Conservation (phyloP, 2,797 vertebrate genomes). For the Phoxinus dragarum region DNA sequence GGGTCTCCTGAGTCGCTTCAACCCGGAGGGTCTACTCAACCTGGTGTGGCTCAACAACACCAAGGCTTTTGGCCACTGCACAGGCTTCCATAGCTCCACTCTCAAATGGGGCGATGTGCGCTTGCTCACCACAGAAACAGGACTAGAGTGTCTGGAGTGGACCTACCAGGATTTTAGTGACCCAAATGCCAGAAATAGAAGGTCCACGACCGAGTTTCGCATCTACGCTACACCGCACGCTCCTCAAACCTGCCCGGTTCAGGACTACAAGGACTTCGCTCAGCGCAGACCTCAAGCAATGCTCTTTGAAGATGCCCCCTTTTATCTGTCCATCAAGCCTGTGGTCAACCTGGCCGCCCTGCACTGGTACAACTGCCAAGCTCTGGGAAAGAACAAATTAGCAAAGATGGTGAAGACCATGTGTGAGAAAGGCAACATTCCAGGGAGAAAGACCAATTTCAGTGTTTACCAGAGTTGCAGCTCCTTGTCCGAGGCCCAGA, state of each 20-base stretch:
- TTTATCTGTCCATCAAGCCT: slow-evolving; percentile 85
- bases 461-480: slow-evolving; percentile 87
- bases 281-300: slow-evolving; percentile 84
- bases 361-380: slow-evolving; percentile 87
- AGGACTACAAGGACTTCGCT: slow-evolving; percentile 86
- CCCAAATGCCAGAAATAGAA: slow-evolving; percentile 76
- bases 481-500: slow-evolving; percentile 84
- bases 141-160: slow-evolving; percentile 85
- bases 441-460: slow-evolving; percentile 85
- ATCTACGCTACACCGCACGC: slow-evolving; percentile 84
- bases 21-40: slow-evolving; percentile 83
- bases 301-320: slow-evolving; percentile 84
- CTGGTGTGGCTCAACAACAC: slow-evolving; percentile 88
- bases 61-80: slow-evolving; percentile 85
- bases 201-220: slow-evolving; percentile 78
- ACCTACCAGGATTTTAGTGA: slow-evolving; percentile 82
- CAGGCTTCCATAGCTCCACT: slow-evolving; percentile 83
- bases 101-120: slow-evolving; percentile 86
- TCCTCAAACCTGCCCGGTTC: slow-evolving; percentile 83
- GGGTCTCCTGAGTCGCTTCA: slow-evolving; percentile 82
- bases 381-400: slow-evolving; percentile 86
- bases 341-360: slow-evolving; percentile 83
- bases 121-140: slow-evolving; percentile 80
- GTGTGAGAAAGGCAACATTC: slow-evolving; percentile 88
- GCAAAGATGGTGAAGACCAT: slow-evolving; percentile 89